phyloP scores from a whole-genome alignment of 2,888 invertebrate genomes.

The Stenotaenia linearis region DNA sequence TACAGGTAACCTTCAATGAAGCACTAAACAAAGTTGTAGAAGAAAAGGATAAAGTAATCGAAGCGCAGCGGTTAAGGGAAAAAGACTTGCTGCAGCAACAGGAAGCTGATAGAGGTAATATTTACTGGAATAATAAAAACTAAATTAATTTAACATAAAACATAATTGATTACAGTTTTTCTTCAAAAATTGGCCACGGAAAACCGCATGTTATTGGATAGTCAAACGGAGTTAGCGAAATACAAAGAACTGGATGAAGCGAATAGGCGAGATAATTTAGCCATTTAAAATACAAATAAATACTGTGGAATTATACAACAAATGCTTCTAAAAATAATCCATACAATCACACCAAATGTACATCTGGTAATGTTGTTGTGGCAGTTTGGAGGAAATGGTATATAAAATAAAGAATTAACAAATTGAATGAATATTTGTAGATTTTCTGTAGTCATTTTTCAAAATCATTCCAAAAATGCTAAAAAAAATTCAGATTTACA shows the following conservation, averaged over 20 bases:
- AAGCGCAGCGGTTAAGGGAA: conserved; percentile 55
- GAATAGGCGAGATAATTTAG: neutral
- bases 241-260: neutral
- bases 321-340: no score
- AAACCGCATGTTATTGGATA: neutral
- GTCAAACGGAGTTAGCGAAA: neutral
- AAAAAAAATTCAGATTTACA: no score
- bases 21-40: conserved; percentile 59
- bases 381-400: no score
- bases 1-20: conserved; percentile 56
- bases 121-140: neutral
- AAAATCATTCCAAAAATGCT: no score
- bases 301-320: no score
- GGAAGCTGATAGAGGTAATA: neutral
- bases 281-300: neutral
- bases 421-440: no score
- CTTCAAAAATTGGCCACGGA: conserved; percentile 2
- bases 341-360: no score
- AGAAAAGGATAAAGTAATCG: conserved; percentile 67
- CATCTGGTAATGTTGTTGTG: no score
- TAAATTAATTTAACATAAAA: neutral
- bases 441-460: no score
- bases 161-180: neutral
- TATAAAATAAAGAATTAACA: no score
- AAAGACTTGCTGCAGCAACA: conserved; percentile 40